Percentiles rank a stretch among this genome's conserved stretches.
Conservation (phyloP, 2,888 invertebrate genomes). For the Bombyx huttoni region DNA sequence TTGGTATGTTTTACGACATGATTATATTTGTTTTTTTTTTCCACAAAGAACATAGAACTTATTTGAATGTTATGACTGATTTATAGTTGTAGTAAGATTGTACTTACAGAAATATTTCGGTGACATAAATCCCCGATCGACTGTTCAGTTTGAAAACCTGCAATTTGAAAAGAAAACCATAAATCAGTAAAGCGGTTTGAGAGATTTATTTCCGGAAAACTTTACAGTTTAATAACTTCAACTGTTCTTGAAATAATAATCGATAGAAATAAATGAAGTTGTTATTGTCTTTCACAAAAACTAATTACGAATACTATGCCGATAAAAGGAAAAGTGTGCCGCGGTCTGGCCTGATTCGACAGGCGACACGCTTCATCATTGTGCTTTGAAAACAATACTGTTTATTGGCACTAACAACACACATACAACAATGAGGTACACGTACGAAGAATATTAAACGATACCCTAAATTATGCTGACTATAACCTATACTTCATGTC, state of each 20-base stretch:
- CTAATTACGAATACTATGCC: conserved; percentile 1
- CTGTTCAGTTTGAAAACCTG: conserved; percentile 44
- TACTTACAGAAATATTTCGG: conserved; percentile 52
- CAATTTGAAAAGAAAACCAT: conserved; percentile 33
- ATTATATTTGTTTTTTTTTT: too few relatives aligned
- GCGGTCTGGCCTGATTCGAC: conserved; percentile 6
- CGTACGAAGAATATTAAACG: not conserved
- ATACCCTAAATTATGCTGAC: not conserved
- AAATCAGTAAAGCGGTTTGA: not conserved
- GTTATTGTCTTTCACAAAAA: not conserved
- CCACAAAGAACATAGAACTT: too few relatives aligned
- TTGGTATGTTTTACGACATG: too few relatives aligned
- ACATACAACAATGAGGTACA: not conserved
- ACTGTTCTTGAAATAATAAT: not conserved
- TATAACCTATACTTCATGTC: not conserved
- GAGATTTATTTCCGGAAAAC: not conserved
- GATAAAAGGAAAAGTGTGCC: conserved; percentile 5
- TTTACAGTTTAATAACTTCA: not conserved
- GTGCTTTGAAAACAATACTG: conserved; percentile 9
- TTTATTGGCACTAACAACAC: conserved; percentile 9
- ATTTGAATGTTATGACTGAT: too few relatives aligned
- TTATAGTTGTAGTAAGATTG: not conserved
- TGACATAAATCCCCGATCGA: conserved; percentile 54
- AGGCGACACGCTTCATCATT: conserved; percentile 5
- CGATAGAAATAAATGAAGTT: not conserved